Base-by-base conservation (phyloP, 2,797 vertebrate species). In the Arrhamphus sclerolepis region DNA sequence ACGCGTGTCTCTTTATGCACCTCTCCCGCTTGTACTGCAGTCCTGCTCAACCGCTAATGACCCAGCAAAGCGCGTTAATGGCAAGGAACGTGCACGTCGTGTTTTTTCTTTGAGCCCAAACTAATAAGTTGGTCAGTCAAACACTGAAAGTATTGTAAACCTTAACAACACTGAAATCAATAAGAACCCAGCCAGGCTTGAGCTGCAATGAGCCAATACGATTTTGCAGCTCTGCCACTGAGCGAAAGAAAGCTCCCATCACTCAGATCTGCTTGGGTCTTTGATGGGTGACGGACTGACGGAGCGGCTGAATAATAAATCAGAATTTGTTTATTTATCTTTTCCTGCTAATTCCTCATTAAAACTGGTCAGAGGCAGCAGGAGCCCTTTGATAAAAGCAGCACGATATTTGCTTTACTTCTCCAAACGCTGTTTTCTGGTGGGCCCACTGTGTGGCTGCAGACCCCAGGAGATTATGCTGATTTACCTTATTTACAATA, bases 311-410 rank as follows among this genome's bases (percentile, higher is more conserved):
- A 74, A 73, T 52, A 38, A 60, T 70, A 46, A 83, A 81, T 79
- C 73, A 2, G 62, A 75, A 76, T 83, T 76, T 77, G 72, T 83
- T 85, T 87, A 75, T 88, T 86, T 84, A 60, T 86, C 70, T 77
- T 76, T 83, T 67, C 13, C 73, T 71, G 68, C 86, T 87, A 87
- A 89, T 89, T 88, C 81, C 86, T 90, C 89, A 88, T 91, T 91
- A 88, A 84, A 88, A 83, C 38, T 62, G 39, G 77, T 88, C 70
- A 20, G 64, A 70, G 72, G 63, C 88, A 78, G 82, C 87, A 82
- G 85, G 88, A 69, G 78, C 62, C 56, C 86, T 91, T 91, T 91
- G 89, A 90, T 82, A 81, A 47, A 70, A 64, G 56, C 66, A 67
- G 66, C 73, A 18, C 78, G 20, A 80, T 87, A 83, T 89, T 89